phyloP scores from a whole-genome alignment of 2,797 vertebrate genomes.

The Astyanax mexicanus region DNA sequence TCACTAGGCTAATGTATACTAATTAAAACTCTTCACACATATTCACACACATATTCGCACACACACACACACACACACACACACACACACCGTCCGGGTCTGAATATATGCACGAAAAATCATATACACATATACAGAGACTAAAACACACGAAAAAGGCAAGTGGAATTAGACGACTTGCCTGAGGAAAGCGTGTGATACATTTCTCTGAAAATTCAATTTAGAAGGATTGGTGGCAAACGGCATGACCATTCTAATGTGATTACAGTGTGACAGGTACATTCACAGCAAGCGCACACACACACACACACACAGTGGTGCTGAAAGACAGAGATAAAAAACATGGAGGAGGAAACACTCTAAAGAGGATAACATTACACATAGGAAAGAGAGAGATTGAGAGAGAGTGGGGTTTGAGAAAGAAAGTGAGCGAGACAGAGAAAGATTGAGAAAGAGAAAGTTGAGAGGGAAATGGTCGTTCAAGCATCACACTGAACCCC shows the following conservation, averaged over 20 bases:
- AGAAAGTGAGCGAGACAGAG: not conserved
- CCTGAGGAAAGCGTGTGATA: not conserved
- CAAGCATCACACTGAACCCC: no score
- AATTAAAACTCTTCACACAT: not conserved
- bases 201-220: slow-evolving; percentile 11
- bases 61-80: not conserved
- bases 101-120: not conserved
- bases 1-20: not conserved
- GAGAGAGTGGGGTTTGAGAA: no score
- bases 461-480: no score
- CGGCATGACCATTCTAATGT: not conserved
- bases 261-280: slow-evolving; percentile 4
- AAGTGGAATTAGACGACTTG: not conserved
- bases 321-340: not conserved
- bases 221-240: not conserved
- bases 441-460: no score
- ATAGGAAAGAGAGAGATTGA: not conserved
- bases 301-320: not conserved
- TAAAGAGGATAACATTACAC: not conserved
- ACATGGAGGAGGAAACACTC: not conserved
- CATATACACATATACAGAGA: not conserved
- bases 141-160: not conserved
- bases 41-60: not conserved
- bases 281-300: not conserved
- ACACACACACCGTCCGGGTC: not conserved